phyloP scores from a whole-genome alignment of 1,140 invertebrate species.

The Himalopsyche phryganea region DNA sequence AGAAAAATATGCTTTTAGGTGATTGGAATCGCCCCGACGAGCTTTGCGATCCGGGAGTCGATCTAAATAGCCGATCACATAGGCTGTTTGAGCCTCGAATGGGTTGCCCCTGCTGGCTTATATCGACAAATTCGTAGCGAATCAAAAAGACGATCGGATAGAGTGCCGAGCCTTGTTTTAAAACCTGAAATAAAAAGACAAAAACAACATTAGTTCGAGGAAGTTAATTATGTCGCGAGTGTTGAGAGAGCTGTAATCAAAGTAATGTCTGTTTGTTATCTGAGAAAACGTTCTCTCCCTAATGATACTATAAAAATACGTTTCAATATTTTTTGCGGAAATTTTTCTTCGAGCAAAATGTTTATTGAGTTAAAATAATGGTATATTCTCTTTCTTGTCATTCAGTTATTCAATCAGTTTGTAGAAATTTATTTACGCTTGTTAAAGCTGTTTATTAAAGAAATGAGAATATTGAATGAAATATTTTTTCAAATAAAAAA shows the following conservation, averaged over 20 bases:
- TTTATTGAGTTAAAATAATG: too few relatives aligned
- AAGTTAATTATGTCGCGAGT: too few relatives aligned
- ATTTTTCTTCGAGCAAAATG: neutral
- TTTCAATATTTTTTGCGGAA: neutral
- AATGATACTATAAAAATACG: neutral
- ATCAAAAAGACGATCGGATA: constrained; percentile 74
- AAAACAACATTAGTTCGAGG: too few relatives aligned
- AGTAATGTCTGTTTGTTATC: too few relatives aligned
- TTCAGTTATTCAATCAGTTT: too few relatives aligned
- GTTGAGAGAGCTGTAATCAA: too few relatives aligned
- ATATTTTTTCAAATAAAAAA: too few relatives aligned
- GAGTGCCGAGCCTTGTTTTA: constrained; percentile 72
- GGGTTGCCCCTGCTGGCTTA: constrained; percentile 60
- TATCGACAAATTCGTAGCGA: constrained; percentile 73
- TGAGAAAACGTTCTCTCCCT: too few relatives aligned
- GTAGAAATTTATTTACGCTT: too few relatives aligned
- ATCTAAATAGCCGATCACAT: constrained; percentile 60
- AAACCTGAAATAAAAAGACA: constrained; percentile 47
- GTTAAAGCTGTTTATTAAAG: too few relatives aligned
- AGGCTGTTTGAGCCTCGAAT: constrained; percentile 52
- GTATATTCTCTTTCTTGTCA: too few relatives aligned
- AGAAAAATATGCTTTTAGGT: constrained; percentile 76
- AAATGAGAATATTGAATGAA: too few relatives aligned
- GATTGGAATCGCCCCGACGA: constrained; percentile 67
- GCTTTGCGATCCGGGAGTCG: constrained; percentile 39